Evolutionary conservation across 2,797 vertebrate genomes (phyloP), one percentile per base, ranked within the genome.

Genomic region (Rallus crepitans): DNA sequence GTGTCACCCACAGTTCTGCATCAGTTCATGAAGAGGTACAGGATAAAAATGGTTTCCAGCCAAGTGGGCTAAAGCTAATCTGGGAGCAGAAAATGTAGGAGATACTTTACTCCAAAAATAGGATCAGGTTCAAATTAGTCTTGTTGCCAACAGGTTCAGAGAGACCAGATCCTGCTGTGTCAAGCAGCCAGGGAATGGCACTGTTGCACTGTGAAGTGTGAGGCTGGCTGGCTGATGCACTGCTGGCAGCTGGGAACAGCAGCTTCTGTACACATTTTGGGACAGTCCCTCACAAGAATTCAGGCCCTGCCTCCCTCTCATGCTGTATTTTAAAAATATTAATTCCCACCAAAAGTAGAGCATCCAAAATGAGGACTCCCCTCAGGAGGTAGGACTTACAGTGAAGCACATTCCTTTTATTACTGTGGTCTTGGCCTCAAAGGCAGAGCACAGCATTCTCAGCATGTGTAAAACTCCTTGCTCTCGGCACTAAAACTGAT

Each of bases 281-380:
- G 47, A 70, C 37, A 69, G 73, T 23, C 50, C 40, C 25, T 48
- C 48, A 8, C 24, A 72, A 8, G 20, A 79, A 39, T 23, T 53
- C 70, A 57, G 31, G 17, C 20, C 39, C 48, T 33, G 56, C 31
- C 48, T 56, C 35, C 47, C 47, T 71, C 12, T 8, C 24, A 25
- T 3, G 11, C 6, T 40, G 10, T 5, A 23, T 23, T 87, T 42
- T 0, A 75, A 37, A 87, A 92, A 64, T 21, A 33, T 1, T 64
- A 25, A 37, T 69, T 60, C 33, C 40, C n/a, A 33, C 15, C n/a
- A 39, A 33, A 77, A 73, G 33, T 5, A 53, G 60, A 73, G 30
- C 73, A 59, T 77, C 45, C 1, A 1, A 47, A 50, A 35, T 0
- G 0, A 80, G 30, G 23, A 56, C 4, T 2, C 4, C 10, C 10